Evolutionary conservation across 2,113 vertebrate genomes (phyloP).

Genomic region (Tinamus guttatus): DNA sequence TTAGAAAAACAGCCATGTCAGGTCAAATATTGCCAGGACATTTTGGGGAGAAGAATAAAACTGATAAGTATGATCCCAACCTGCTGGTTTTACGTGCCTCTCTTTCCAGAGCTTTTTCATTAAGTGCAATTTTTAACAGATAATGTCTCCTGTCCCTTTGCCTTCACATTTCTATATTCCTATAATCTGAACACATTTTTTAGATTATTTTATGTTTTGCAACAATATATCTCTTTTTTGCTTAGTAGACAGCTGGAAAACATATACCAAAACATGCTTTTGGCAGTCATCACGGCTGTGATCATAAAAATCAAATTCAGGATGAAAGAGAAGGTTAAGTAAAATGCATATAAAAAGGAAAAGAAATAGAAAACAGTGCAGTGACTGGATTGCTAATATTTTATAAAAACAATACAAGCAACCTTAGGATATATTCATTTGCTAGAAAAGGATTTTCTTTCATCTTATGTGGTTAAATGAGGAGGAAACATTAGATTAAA

Average conservation of each 20-base stretch:
- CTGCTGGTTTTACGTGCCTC: not conserved
- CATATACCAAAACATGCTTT: not conserved
- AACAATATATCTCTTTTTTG: not conserved
- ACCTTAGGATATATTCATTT: not conserved
- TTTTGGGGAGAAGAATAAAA: not conserved
- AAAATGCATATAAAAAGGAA: not conserved
- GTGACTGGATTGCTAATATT: not conserved
- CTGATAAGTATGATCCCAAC: not conserved
- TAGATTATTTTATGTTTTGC: not conserved
- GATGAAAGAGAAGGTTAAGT: conserved; percentile 14
- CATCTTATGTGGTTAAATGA: not conserved
- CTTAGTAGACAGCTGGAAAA: not conserved
- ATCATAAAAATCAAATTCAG: not conserved
- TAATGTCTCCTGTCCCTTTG: not conserved
- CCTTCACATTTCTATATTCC: not conserved
- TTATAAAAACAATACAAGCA: not conserved
- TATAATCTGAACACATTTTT: not conserved
- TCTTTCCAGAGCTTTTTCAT: not conserved
- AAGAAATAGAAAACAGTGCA: not conserved
- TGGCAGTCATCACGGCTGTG: not conserved
- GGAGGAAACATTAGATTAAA: not conserved
- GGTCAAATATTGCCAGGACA: not conserved
- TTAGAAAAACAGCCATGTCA: not conserved
- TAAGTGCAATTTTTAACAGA: not conserved
- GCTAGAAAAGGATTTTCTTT: not conserved